phyloP scores from a whole-genome alignment of 1,140 invertebrate genomes.

The Drosophila takahashii region DNA sequence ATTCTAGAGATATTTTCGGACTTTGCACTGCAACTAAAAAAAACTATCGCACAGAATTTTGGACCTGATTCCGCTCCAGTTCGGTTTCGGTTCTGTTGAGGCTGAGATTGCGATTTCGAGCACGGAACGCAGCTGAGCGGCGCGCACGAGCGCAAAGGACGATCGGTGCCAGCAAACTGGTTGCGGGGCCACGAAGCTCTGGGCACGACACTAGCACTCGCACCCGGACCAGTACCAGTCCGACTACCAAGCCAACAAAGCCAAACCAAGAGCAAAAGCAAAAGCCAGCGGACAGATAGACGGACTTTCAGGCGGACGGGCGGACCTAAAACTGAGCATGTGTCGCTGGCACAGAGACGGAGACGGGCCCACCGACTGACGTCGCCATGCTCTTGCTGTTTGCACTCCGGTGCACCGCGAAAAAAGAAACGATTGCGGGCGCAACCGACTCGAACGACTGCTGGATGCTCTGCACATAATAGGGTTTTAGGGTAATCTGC shows the following conservation, averaged over 20 bases:
- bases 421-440: constrained; percentile 17
- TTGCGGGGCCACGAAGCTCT: constrained; percentile 53
- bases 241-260: constrained; percentile 16
- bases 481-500: too few relatives aligned
- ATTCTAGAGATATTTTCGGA: constrained; percentile 37
- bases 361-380: constrained; percentile 32
- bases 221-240: constrained; percentile 27
- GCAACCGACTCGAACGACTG: background rate
- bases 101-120: constrained; percentile 21
- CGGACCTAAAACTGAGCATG: constrained; percentile 46
- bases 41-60: constrained; percentile 3
- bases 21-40: constrained; percentile 7
- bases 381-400: constrained; percentile 46
- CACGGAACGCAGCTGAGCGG: constrained; percentile 10
- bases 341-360: constrained; percentile 30
- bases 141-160: constrained; percentile 56
- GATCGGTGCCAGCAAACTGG: constrained; percentile 74
- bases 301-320: constrained; percentile 13
- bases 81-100: constrained; percentile 18
- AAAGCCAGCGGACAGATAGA: constrained; percentile 3
- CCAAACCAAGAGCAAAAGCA: background rate
- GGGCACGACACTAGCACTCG: constrained; percentile 25
- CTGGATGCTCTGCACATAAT: constrained; percentile 18
- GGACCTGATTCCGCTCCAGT: constrained; percentile 22
- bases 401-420: constrained; percentile 62